Evolutionary conservation across 1,140 invertebrate genomes (phyloP).

Genomic region (Aphis gossypii): DNA sequence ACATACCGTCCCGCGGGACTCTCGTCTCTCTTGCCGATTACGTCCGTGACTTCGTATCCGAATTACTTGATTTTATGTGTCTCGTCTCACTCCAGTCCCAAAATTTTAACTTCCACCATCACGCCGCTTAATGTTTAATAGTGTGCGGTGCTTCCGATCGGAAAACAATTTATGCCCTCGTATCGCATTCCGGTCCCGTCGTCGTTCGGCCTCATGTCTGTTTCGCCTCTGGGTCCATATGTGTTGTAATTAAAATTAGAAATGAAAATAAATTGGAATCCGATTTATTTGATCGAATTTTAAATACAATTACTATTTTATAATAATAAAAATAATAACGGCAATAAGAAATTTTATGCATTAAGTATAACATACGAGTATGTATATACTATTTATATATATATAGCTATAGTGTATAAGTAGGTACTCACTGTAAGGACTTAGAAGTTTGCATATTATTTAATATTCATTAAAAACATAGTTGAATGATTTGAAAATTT

Average conservation of each 20-base stretch:
- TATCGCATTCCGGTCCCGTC: neutral
- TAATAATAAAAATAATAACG: no score
- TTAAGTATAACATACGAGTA: no score
- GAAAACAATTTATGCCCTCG: constrained; percentile 1
- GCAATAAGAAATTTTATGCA: no score
- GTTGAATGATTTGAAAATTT: no score
- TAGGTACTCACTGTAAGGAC: neutral
- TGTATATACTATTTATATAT: no score
- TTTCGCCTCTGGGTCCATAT: neutral
- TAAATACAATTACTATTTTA: no score
- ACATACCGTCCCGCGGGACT: neutral
- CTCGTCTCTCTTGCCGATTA: neutral
- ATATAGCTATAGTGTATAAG: no score
- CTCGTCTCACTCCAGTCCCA: neutral
- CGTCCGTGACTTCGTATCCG: neutral
- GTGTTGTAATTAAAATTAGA: neutral
- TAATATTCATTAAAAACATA: no score
- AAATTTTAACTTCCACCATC: neutral
- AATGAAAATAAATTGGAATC: no score
- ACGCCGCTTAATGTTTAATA: neutral
- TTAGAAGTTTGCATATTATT: no score
- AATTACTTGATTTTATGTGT: constrained; percentile 19
- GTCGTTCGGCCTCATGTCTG: neutral
- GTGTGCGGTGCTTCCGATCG: neutral
- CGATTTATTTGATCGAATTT: no score